Conservation (phyloP, 2,797 vertebrate species). For the Apogon talboti region DNA sequence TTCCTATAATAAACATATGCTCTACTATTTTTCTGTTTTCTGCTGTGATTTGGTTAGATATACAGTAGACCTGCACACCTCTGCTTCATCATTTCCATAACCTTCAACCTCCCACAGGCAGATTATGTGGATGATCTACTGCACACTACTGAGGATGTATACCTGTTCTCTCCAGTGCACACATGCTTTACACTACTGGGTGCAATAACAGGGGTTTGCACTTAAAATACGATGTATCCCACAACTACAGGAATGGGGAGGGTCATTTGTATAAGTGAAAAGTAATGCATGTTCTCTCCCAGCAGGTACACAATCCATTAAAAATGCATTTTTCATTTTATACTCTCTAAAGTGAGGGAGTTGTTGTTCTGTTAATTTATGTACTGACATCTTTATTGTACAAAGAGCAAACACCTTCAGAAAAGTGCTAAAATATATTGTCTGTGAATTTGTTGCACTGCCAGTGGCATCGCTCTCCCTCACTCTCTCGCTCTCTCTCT, state of each 20-base stretch:
- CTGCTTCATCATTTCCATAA: slow-evolving; percentile 56
- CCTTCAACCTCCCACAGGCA: slow-evolving; percentile 51
- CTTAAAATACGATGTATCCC: slow-evolving; percentile 38
- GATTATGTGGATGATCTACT: slow-evolving; percentile 36
- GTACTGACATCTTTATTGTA: slow-evolving; percentile 30
- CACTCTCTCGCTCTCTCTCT: slow-evolving; percentile 14
- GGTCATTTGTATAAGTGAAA: slow-evolving; percentile 13
- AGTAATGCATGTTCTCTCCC: neutral
- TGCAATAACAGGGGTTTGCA: slow-evolving; percentile 28
- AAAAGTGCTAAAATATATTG: slow-evolving; percentile 24
- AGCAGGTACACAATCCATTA: neutral
- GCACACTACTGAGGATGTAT: slow-evolving; percentile 2
- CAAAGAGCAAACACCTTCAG: slow-evolving; percentile 15
- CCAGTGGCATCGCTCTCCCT: slow-evolving; percentile 27
- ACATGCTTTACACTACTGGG: slow-evolving; percentile 19
- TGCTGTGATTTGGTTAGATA: slow-evolving; percentile 4
- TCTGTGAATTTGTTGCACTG: slow-evolving; percentile 24
- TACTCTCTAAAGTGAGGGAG: neutral
- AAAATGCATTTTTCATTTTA: neutral
- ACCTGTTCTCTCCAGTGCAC: slow-evolving; percentile 2
- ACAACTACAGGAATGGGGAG: slow-evolving; percentile 1
- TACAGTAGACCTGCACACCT: neutral
- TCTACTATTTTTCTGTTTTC: too few species aligned
- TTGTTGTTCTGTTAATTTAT: slow-evolving; percentile 6
- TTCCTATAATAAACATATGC: too few species aligned